Percentiles rank a stretch among this genome's conserved stretches.
phyloP scores from a whole-genome alignment of 2,888 invertebrate genomes.

The Cheilosia grossa region DNA sequence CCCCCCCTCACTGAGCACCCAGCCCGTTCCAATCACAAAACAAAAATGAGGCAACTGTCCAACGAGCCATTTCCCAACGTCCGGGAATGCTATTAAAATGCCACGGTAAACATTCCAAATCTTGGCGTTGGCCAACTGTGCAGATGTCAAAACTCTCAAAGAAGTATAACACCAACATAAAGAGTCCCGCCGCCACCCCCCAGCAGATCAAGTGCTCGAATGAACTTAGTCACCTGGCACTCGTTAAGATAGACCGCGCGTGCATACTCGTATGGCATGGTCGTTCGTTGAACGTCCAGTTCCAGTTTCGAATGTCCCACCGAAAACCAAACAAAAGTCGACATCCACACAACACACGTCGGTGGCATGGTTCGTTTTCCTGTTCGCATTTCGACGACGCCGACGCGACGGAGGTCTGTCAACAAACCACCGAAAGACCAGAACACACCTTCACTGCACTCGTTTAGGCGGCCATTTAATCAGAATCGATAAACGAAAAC shows the following conservation, averaged over 20 bases:
- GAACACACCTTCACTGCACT: conserved; percentile 61
- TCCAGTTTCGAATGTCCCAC: conserved; percentile 3
- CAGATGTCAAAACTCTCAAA: conserved; percentile 68
- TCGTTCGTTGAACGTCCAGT: conserved; percentile 40
- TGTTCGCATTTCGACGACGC: conserved; percentile 36
- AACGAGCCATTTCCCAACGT: conserved; percentile 40
- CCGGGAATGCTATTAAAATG: conserved; percentile 63
- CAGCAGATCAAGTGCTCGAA: conserved; percentile 28
- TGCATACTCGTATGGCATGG: conserved; percentile 20
- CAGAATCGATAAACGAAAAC: conserved; percentile 59
- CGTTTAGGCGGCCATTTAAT: conserved; percentile 71
- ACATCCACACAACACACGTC: conserved; percentile 1
- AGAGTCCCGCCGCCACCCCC: conserved; percentile 1
- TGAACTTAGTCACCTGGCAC: conserved; percentile 64
- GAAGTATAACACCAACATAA: conserved; percentile 7
- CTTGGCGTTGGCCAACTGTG: conserved; percentile 67
- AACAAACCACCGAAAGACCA: conserved; percentile 18
- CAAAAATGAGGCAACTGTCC: conserved; percentile 7
- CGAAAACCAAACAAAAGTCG: conserved; percentile 4
- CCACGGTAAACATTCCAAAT: conserved; percentile 55
- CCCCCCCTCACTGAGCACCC: background rate
- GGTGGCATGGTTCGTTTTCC: conserved; percentile 34
- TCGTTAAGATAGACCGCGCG: conserved; percentile 34
- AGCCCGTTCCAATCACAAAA: background rate
- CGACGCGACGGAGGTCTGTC: background rate